Percentiles rank a stretch among this genome's conserved stretches.
phyloP scores from a whole-genome alignment of 2,113 vertebrate species.

The Tylochromis polylepis region DNA sequence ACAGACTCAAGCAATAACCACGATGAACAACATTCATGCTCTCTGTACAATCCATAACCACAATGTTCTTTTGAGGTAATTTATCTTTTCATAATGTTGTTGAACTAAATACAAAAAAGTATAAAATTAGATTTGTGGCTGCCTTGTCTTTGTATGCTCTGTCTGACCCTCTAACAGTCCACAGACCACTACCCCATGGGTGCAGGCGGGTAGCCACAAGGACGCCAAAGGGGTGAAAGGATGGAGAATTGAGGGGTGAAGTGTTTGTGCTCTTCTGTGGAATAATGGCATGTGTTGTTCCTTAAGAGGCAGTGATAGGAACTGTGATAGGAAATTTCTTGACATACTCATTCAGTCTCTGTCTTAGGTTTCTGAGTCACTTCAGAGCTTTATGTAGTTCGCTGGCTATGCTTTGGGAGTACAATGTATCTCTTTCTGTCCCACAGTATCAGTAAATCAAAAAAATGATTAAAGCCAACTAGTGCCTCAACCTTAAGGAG shows the following conservation, averaged over 20 bases:
- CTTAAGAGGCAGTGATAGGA: conserved; percentile 12
- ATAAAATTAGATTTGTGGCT: conserved; percentile 31
- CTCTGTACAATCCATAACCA: conserved; percentile 20
- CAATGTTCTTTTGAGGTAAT: conserved; percentile 13
- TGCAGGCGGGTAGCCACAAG: conserved; percentile 18
- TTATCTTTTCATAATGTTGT: conserved; percentile 12
- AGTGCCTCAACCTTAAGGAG: background rate
- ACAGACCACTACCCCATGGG: background rate
- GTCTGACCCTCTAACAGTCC: conserved; percentile 11
- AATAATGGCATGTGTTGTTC: conserved; percentile 53
- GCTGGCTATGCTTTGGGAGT: background rate
- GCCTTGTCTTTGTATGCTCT: conserved; percentile 6
- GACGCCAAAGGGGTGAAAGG: conserved; percentile 40
- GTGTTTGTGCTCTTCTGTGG: conserved; percentile 24
- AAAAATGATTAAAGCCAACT: conserved; percentile 1
- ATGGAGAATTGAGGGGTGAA: conserved; percentile 26
- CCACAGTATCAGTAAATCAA: conserved; percentile 14
- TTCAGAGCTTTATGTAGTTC: conserved; percentile 9
- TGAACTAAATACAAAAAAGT: background rate
- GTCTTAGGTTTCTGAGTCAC: conserved; percentile 25
- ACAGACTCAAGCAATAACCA: conserved; percentile 37
- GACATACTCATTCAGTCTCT: conserved; percentile 10
- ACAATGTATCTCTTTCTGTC: conserved; percentile 38
- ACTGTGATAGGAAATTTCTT: conserved; percentile 32
- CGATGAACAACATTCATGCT: conserved; percentile 26